Percentiles rank a stretch among this genome's conserved stretches.
These are phyloP conservation scores for Bubo blakistoni DNA, from an alignment of 2,113 vertebrate species.

Conservation along the genomic window DNA sequence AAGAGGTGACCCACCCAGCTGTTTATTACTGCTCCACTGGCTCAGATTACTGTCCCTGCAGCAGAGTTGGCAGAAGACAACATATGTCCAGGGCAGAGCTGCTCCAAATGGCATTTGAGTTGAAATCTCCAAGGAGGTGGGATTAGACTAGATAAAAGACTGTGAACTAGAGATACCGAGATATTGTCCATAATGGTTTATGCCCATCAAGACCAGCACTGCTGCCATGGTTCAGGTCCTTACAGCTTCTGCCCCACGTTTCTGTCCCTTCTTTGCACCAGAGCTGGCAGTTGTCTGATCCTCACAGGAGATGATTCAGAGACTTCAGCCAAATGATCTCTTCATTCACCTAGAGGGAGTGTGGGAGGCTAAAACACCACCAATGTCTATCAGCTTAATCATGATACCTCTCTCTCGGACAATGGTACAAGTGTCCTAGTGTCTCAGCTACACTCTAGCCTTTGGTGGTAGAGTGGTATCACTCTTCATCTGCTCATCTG, in stretches of 20 bases:
- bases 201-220: not conserved
- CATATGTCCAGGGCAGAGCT: not conserved
- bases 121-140: not conserved
- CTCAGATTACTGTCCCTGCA: not conserved
- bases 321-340: not conserved
- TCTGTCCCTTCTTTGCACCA: not conserved
- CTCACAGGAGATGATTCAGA: not conserved
- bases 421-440: not conserved
- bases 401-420: not conserved
- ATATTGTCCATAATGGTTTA: not conserved
- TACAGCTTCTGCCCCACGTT: not conserved
- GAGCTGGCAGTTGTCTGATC: not conserved
- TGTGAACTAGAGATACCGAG: not conserved
- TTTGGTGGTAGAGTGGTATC: not conserved
- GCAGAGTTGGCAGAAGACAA: not conserved
- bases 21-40: not conserved
- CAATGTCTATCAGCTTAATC: not conserved
- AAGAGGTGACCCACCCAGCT: slow-evolving; percentile 3
- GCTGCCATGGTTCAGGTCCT: not conserved
- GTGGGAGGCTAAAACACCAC: not conserved
- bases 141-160: not conserved
- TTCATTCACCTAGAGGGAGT: not conserved
- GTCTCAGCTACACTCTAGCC: not conserved
- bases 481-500: not conserved
- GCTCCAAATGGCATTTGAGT: not conserved